phyloP scores from a whole-genome alignment of 2,888 invertebrate genomes.

The Patella ulyssiponensis region DNA sequence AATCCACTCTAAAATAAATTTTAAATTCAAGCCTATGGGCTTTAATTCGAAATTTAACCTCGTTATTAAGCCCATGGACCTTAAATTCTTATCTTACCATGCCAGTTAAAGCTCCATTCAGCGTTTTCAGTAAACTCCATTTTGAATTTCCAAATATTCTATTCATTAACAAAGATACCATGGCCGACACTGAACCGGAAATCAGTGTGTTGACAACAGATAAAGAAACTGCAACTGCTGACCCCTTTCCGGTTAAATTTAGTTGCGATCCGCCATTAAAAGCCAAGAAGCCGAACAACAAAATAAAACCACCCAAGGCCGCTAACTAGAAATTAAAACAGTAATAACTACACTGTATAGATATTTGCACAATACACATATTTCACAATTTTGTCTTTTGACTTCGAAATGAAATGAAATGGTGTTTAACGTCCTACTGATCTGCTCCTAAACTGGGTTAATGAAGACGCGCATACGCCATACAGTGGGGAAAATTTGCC shows the following conservation, averaged over 20 bases:
- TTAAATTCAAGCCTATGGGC: too few species aligned
- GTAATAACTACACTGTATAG: neutral
- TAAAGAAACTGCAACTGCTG: constrained; percentile 71
- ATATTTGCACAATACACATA: too few species aligned
- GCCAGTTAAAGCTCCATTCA: constrained; percentile 75
- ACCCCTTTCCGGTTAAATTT: constrained; percentile 71
- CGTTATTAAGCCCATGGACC: too few species aligned
- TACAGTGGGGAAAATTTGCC: too few species aligned
- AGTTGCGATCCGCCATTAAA: constrained; percentile 76
- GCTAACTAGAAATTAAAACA: constrained; percentile 69
- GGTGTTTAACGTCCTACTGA: too few species aligned
- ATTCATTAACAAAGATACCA: constrained; percentile 70
- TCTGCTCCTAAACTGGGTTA: too few species aligned
- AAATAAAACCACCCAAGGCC: constrained; percentile 75
- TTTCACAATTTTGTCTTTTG: too few species aligned
- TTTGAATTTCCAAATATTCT: constrained; percentile 30
- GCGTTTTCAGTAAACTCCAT: constrained; percentile 63
- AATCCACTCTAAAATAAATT: too few species aligned
- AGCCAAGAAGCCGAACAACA: constrained; percentile 76
- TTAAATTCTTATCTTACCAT: constrained; percentile 64
- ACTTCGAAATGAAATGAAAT: too few species aligned
- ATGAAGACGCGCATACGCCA: too few species aligned
- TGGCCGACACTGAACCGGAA: constrained; percentile 73
- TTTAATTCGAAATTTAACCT: too few species aligned
- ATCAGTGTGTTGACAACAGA: constrained; percentile 75